A percentile compares a stretch with the other conserved stretches of the same genome.
phyloP scores from a whole-genome alignment of 2,113 vertebrate genomes.

The Podocnemis expansa region DNA sequence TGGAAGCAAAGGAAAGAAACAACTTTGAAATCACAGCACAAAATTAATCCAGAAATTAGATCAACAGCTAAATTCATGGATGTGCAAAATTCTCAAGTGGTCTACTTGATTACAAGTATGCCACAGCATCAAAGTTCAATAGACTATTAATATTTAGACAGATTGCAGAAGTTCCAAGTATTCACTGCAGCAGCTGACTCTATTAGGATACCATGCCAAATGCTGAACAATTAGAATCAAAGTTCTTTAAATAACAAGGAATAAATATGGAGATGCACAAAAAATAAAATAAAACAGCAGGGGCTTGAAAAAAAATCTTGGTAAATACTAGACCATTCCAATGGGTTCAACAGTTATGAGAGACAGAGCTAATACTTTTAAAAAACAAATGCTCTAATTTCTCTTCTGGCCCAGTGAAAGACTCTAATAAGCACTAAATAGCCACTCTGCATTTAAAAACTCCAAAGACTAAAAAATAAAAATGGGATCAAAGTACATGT shows the following conservation, averaged over 20 bases:
- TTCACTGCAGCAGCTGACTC: constrained; percentile 63
- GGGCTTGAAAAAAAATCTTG: not conserved
- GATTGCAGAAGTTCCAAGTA: constrained; percentile 65
- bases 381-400: not conserved
- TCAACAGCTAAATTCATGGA: constrained; percentile 58
- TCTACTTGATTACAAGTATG: constrained; percentile 67
- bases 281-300: not conserved
- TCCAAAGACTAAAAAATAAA: constrained; percentile 23
- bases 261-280: constrained; percentile 31
- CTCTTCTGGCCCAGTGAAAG: constrained; percentile 3
- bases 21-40: not conserved
- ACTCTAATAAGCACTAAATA: not conserved
- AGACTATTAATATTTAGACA: constrained; percentile 73
- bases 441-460: not conserved
- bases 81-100: constrained; percentile 63
- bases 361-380: constrained; percentile 14
- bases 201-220: constrained; percentile 54
- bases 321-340: constrained; percentile 5
- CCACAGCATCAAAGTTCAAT: constrained; percentile 72
- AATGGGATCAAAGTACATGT: constrained; percentile 30
- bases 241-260: constrained; percentile 64
- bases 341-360: not conserved
- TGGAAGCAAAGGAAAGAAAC: not conserved
- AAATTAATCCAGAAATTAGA: not conserved
- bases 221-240: constrained; percentile 71